phyloP scores from a whole-genome alignment of 2,797 vertebrate species.

The Acrossocheilus wenchowensis region DNA sequence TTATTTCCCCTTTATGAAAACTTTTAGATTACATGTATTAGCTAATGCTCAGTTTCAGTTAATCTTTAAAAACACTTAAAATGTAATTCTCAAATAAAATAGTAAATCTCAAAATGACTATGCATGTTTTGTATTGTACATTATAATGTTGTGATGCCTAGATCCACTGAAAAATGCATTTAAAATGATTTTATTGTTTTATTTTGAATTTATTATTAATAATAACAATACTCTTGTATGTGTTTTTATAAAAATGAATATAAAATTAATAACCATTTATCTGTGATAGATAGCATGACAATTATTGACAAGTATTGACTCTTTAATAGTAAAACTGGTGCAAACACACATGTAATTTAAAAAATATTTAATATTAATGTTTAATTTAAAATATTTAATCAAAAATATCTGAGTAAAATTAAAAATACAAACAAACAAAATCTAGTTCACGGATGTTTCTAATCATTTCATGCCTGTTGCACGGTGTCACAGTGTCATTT shows the following conservation, averaged over 20 bases:
- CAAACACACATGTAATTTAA: not conserved
- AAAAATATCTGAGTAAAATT: not conserved
- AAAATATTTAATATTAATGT: too few relatives aligned
- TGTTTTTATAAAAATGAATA: not conserved
- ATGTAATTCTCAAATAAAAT: too few relatives aligned
- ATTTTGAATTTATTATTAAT: not conserved
- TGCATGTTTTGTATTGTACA: not conserved
- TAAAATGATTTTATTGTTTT: not conserved
- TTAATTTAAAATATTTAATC: not conserved
- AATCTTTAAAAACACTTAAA: not conserved
- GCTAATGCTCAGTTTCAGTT: not conserved
- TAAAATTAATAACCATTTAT: not conserved
- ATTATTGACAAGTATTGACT: not conserved
- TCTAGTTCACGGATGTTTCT: not conserved
- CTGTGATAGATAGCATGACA: not conserved
- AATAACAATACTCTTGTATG: not conserved
- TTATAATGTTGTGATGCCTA: not conserved
- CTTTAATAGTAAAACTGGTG: not conserved
- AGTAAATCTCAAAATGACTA: not conserved
- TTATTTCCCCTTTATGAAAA: not conserved
- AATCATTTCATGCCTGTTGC: constrained; percentile 29
- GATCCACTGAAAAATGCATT: not conserved
- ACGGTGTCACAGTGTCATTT: constrained; percentile 8
- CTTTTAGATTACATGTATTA: not conserved
- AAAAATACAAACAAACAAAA: not conserved